phyloP scores from a whole-genome alignment of 2,797 vertebrate species.

The Parambassis ranga region DNA sequence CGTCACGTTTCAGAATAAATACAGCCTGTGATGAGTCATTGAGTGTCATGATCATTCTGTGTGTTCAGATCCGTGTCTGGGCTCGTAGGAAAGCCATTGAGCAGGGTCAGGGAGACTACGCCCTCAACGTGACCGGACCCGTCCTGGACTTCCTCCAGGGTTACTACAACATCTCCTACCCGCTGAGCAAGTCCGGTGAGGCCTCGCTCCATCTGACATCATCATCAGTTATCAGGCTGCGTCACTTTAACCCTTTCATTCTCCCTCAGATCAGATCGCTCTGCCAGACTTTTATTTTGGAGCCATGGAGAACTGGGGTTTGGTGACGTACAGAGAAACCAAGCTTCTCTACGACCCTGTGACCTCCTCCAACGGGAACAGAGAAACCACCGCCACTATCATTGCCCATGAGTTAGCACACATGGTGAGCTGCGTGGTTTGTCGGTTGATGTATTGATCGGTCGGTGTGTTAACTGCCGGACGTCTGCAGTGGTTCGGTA shows the following conservation, averaged over 20 bases:
- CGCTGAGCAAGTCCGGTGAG: conserved; percentile 87
- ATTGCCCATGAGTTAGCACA: conserved; percentile 92
- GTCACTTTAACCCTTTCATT: not conserved
- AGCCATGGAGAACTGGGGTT: conserved; percentile 96
- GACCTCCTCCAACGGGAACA: conserved; percentile 86
- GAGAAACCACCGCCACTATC: conserved; percentile 85
- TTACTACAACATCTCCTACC: conserved; percentile 82
- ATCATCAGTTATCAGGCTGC: too few species aligned
- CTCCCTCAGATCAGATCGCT: conserved; percentile 85
- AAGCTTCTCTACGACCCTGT: conserved; percentile 77
- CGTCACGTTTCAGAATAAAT: too few species aligned
- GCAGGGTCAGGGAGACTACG: conserved; percentile 76
- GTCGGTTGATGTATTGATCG: not conserved
- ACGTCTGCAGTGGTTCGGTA: conserved; percentile 96
- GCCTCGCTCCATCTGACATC: too few species aligned
- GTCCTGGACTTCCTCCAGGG: conserved; percentile 82
- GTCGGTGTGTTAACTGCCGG: not conserved
- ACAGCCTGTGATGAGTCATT: too few species aligned
- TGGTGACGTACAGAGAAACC: conserved; percentile 90
- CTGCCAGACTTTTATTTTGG: conserved; percentile 91
- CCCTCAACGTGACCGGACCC: conserved; percentile 76
- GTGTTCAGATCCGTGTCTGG: conserved; percentile 88
- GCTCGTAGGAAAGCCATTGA: conserved; percentile 80
- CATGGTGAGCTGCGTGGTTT: conserved; percentile 79
- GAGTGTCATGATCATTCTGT: too few species aligned